Evolutionary conservation across 2,888 invertebrate genomes (phyloP).

Genomic region (Cephus nigrinus): DNA sequence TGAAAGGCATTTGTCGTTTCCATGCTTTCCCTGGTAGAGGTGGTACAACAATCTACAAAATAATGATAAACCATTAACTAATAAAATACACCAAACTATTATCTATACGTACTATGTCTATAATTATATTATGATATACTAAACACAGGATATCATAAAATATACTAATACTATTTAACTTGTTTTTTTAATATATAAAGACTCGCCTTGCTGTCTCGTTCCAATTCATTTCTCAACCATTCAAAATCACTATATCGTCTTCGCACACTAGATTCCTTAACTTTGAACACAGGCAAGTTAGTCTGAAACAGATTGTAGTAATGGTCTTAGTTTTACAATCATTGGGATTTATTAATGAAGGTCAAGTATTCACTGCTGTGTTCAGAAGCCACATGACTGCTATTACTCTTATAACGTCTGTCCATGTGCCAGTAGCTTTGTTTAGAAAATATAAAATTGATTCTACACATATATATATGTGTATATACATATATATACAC

Average conservation of each 20-base stretch:
- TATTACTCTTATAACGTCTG: not conserved
- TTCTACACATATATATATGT: too few species aligned
- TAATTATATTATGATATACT: not conserved
- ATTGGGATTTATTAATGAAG: not conserved
- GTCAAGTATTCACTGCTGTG: not conserved
- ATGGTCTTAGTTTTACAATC: not conserved
- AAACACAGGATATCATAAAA: slow-evolving; percentile 3
- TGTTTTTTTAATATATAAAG: not conserved
- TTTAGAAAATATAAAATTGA: too few species aligned
- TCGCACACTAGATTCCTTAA: slow-evolving; percentile 97
- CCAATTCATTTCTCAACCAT: slow-evolving; percentile 98
- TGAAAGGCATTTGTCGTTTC: slow-evolving; percentile 98
- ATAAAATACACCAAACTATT: not conserved
- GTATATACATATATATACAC: too few species aligned
- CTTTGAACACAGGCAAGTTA: slow-evolving; percentile 98
- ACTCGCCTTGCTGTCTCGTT: slow-evolving; percentile 96
- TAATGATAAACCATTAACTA: not conserved
- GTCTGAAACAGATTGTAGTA: slow-evolving; percentile 79
- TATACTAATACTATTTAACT: slow-evolving; percentile 4
- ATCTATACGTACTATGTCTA: not conserved
- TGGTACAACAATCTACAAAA: slow-evolving; percentile 93
- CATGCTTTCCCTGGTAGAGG: slow-evolving; percentile 98
- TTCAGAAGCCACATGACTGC: not conserved
- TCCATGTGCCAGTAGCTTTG: not conserved
- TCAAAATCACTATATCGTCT: slow-evolving; percentile 99